Percentiles rank a stretch among this genome's conserved stretches.
Conservation (phyloP, 2,888 invertebrate species). For the Hyposoter dolosus region DNA sequence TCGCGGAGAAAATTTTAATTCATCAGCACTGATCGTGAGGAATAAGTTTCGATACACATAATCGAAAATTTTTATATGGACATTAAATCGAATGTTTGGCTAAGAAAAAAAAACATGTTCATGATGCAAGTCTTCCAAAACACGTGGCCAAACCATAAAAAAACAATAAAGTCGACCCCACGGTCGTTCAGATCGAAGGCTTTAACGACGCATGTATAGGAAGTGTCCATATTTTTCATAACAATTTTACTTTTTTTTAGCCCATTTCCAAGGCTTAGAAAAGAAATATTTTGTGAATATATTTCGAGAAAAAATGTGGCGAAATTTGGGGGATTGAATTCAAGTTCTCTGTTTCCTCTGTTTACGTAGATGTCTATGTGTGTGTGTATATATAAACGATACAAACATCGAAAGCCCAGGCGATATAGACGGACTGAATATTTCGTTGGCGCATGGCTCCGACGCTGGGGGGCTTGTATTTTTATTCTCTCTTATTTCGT, state of each 20-base stretch:
- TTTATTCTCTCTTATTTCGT: slow-evolving; percentile 11
- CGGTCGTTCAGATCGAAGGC: background rate
- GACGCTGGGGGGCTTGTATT: background rate
- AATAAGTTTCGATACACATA: no score
- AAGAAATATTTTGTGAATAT: background rate
- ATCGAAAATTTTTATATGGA: no score
- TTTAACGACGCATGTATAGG: background rate
- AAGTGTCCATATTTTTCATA: background rate
- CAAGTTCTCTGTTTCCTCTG: background rate
- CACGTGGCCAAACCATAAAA: background rate
- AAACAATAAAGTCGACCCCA: background rate
- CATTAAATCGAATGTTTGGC: background rate
- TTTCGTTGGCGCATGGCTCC: slow-evolving; percentile 4
- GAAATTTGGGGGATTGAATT: background rate
- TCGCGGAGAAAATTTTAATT: background rate
- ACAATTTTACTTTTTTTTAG: background rate
- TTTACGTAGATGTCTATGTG: slow-evolving; percentile 13
- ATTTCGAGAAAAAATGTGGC: background rate
- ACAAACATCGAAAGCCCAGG: slow-evolving; percentile 29
- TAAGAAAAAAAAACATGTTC: background rate
- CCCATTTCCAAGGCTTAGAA: background rate
- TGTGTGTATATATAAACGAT: slow-evolving; percentile 8
- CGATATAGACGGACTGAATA: slow-evolving; percentile 15
- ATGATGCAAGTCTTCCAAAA: background rate
- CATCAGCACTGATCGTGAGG: background rate